These are phyloP conservation scores for Epinephelus fuscoguttatus DNA, from an alignment of 2,113 vertebrate genomes.

Conservation along the genomic window DNA sequence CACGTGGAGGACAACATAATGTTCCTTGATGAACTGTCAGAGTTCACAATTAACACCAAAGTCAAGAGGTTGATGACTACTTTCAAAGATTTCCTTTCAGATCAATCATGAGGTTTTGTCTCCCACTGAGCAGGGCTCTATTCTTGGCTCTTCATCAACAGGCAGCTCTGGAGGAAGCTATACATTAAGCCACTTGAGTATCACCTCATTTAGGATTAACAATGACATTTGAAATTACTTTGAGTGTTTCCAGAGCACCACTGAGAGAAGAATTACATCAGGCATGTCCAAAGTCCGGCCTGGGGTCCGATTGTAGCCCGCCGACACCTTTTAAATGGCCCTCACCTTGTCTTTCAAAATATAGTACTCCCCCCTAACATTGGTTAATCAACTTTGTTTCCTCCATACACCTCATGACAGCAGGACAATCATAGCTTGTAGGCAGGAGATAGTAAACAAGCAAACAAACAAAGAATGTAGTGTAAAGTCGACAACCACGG, in stretches of 20 bases:
- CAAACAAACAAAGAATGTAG: no score
- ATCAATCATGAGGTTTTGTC: slow-evolving; percentile 5
- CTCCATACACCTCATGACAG: no score
- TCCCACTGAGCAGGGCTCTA: slow-evolving; percentile 25
- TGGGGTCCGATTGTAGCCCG: no score
- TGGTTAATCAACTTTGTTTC: no score
- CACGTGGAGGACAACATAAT: not conserved
- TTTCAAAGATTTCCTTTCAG: slow-evolving; percentile 47
- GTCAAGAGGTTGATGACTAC: slow-evolving; percentile 14
- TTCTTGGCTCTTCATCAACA: slow-evolving; percentile 53
- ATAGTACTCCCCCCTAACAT: no score
- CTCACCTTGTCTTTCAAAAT: not conserved
- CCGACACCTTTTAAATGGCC: no score
- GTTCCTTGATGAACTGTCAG: not conserved
- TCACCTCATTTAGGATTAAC: slow-evolving; percentile 70
- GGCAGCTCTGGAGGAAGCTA: slow-evolving; percentile 40
- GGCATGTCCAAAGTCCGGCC: no score
- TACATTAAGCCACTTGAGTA: slow-evolving; percentile 41
- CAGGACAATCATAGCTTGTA: no score
- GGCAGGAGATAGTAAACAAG: no score
- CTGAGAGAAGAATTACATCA: not conserved
- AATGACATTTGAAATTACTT: slow-evolving; percentile 54
- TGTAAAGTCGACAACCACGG: no score
- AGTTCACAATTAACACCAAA: slow-evolving; percentile 29
- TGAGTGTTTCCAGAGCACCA: slow-evolving; percentile 13